phyloP scores from a whole-genome alignment of 2,797 vertebrate genomes.

The Enteromius anoplus region DNA sequence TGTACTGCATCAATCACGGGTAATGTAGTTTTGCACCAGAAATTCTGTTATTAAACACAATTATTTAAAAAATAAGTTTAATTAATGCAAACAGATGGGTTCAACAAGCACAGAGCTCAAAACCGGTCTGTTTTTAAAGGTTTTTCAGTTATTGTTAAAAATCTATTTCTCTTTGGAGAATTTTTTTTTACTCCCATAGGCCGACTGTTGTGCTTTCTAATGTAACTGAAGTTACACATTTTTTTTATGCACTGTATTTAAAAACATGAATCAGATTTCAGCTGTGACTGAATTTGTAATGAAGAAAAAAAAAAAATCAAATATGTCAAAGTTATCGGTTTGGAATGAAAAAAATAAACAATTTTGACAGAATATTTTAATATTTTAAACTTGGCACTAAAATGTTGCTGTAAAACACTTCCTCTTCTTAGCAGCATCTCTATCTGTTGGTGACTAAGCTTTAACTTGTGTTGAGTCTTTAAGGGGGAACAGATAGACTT shows the following conservation, averaged over 20 bases:
- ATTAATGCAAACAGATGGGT: neutral
- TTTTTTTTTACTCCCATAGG: neutral
- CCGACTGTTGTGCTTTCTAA: neutral
- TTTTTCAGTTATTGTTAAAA: neutral
- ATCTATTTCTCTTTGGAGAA: neutral
- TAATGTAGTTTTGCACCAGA: neutral
- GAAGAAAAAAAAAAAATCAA: too few relatives aligned
- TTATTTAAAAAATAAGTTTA: neutral
- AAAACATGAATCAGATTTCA: neutral
- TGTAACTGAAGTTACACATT: neutral
- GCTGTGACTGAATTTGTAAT: neutral
- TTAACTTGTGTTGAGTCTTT: constrained; percentile 13
- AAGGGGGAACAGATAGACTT: constrained; percentile 17
- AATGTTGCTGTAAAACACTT: neutral
- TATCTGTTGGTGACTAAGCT: constrained; percentile 22
- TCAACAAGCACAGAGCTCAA: neutral
- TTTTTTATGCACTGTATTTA: neutral
- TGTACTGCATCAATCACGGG: neutral
- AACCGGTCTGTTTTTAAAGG: neutral
- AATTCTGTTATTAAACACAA: neutral
- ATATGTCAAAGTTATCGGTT: neutral
- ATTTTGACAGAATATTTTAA: too few relatives aligned
- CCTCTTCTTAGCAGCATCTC: neutral
- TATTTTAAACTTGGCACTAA: neutral
- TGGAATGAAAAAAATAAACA: neutral